phyloP scores from a whole-genome alignment of 1,140 invertebrate species.

The Harpegnathos saltator region DNA sequence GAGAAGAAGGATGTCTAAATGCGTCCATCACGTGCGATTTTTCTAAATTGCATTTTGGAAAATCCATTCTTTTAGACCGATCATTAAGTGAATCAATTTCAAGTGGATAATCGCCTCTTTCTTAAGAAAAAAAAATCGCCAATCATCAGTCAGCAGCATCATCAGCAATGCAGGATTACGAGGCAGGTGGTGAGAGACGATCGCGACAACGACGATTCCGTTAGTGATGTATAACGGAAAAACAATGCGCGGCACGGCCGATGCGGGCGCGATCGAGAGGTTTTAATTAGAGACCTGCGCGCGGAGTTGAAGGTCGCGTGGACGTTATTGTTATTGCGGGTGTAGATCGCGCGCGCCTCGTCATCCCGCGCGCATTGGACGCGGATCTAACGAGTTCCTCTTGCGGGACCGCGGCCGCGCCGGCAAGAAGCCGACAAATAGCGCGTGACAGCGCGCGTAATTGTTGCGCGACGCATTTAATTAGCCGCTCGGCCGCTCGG shows the following conservation, averaged over 20 bases:
- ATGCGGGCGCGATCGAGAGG: not conserved
- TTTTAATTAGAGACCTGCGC: constrained; percentile 52
- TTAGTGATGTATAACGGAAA: not conserved
- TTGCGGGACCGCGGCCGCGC: not conserved
- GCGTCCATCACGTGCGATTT: too few relatives aligned
- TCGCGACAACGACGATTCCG: not conserved
- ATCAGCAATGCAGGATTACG: too few relatives aligned
- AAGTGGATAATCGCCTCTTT: too few relatives aligned
- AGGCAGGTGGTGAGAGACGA: too few relatives aligned
- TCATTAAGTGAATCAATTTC: too few relatives aligned
- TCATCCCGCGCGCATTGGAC: constrained; percentile 62
- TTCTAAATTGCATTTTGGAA: too few relatives aligned
- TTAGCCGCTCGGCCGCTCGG: constrained; percentile 13
- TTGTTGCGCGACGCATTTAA: constrained; percentile 20
- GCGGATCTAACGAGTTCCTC: constrained; percentile 58
- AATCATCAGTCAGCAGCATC: too few relatives aligned
- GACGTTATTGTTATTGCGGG: constrained; percentile 33
- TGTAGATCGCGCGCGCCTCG: constrained; percentile 27
- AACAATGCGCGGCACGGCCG: not conserved
- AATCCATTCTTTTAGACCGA: too few relatives aligned
- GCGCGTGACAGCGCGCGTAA: constrained; percentile 20
- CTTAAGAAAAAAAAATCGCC: too few relatives aligned
- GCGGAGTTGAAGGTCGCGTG: constrained; percentile 51
- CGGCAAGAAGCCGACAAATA: not conserved
- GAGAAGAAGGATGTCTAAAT: too few relatives aligned